Conservation (phyloP, 2,888 invertebrate genomes). For the Malthinus seriepunctatus region DNA sequence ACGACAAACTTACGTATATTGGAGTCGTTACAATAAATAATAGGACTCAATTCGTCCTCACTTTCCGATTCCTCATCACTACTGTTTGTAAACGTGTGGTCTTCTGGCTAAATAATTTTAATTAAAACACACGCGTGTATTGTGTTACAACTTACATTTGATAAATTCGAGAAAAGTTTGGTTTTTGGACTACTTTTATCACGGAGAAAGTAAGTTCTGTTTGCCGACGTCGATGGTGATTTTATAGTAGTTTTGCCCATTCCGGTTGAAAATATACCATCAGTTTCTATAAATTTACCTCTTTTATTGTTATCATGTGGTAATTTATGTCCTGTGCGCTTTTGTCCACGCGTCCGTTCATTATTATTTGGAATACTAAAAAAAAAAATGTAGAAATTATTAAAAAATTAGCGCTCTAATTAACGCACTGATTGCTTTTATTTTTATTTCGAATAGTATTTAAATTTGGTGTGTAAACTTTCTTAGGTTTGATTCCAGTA, state of each 20-base stretch:
- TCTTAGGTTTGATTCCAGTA: constrained; percentile 45
- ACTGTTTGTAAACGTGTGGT: background rate
- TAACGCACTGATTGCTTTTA: constrained; percentile 21
- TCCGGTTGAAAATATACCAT: constrained; percentile 50
- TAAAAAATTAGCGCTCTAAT: background rate
- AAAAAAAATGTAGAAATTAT: background rate
- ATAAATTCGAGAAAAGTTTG: too few species aligned
- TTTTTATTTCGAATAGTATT: constrained; percentile 48
- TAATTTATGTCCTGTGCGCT: background rate
- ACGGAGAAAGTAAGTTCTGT: too few species aligned
- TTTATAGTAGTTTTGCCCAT: constrained; percentile 35
- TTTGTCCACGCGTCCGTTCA: constrained; percentile 8
- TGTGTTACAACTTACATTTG: constrained; percentile 27
- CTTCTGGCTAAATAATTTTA: too few species aligned
- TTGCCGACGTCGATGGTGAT: constrained; percentile 15
- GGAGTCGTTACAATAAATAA: too few species aligned
- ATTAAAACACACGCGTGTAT: too few species aligned
- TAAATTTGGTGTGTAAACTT: constrained; percentile 49
- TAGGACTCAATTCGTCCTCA: too few species aligned
- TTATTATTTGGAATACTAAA: background rate
- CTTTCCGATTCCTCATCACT: background rate
- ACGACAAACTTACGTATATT: too few species aligned
- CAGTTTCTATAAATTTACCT: constrained; percentile 43
- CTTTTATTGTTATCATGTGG: constrained; percentile 9
- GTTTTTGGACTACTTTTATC: too few species aligned